Evolutionary conservation across 2,113 vertebrate genomes (phyloP), one percentile per base, ranked within the genome.

Genomic region (Coptodon bakossiorum): DNA sequence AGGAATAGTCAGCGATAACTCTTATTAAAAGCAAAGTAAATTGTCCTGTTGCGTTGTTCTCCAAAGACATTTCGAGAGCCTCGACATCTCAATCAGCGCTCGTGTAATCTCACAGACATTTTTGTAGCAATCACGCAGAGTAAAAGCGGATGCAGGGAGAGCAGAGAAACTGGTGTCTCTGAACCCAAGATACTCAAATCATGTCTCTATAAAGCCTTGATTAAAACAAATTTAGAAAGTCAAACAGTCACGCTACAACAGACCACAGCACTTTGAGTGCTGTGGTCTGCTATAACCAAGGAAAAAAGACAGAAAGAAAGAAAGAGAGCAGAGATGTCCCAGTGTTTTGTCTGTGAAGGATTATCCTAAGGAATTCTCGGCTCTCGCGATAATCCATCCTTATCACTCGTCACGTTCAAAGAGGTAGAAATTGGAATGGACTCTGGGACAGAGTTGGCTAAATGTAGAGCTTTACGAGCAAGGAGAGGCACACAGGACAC

Each of bases 401-500:
- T 95, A 95, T 95, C 94, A 92, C 91, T 91, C 90, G 89, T 94
- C 92, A 89, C 79, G 87, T 96, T 96, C 89, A 95, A 94, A 96
- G 90, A 89, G 90, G 90, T 88, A 94, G 88, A 89, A 91, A 95
- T 93, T 92, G 92, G 88, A 93, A 91, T 88, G 80, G 90, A 95
- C 94, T 93, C 38, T 87, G 76, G 88, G 84, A 93, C 16, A 22
- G 91, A 83, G 82, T 89, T 90, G 19, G 80, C 81, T 89, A 93
- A 91, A 91, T 86, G 91, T 87, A 82, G 90, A 93, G 88, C 87
- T 94, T 92, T 91, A 90, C 76, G 90, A 90, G 89, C 88, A 87
- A 80, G 84, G 81, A 93, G 86, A 87, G 82, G 59, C 19, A 17
- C 82, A 83, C 82, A 53, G 81, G 85, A 92, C 88, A 89, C 89